Evolutionary conservation across 2,113 vertebrate genomes (phyloP).

Genomic region (Anoura caudifer): DNA sequence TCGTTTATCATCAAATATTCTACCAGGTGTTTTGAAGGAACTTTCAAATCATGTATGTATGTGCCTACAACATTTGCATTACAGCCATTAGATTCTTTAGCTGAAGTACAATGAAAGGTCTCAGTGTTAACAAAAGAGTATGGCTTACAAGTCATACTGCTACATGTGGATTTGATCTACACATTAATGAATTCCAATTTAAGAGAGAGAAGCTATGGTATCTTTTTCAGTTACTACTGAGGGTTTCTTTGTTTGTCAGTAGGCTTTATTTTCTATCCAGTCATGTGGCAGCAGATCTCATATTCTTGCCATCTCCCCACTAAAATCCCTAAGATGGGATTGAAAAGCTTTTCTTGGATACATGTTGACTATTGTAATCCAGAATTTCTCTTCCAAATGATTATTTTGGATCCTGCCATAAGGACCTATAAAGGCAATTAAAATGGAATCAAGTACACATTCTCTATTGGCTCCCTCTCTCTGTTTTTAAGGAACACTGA

Average conservation of each 20-base stretch:
- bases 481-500: background rate
- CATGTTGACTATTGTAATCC: background rate
- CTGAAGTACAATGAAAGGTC: background rate
- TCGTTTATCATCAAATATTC: background rate
- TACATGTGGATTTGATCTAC: background rate
- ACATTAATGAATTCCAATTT: background rate
- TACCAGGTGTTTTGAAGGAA: background rate
- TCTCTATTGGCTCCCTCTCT: background rate
- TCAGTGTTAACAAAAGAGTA: background rate
- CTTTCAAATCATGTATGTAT: background rate
- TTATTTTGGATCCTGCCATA: background rate
- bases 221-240: background rate
- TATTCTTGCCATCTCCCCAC: background rate
- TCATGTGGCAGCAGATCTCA: background rate
- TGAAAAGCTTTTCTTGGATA: background rate
- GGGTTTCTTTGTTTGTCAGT: background rate
- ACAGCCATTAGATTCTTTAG: background rate
- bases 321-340: background rate
- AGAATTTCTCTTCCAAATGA: slow-evolving; percentile 15
- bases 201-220: background rate
- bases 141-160: background rate
- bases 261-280: background rate
- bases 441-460: background rate
- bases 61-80: background rate
- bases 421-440: background rate